Evolutionary conservation across 2,113 vertebrate genomes (phyloP), one percentile per base, ranked within the genome.

Genomic region (Hypanus sabinus): DNA sequence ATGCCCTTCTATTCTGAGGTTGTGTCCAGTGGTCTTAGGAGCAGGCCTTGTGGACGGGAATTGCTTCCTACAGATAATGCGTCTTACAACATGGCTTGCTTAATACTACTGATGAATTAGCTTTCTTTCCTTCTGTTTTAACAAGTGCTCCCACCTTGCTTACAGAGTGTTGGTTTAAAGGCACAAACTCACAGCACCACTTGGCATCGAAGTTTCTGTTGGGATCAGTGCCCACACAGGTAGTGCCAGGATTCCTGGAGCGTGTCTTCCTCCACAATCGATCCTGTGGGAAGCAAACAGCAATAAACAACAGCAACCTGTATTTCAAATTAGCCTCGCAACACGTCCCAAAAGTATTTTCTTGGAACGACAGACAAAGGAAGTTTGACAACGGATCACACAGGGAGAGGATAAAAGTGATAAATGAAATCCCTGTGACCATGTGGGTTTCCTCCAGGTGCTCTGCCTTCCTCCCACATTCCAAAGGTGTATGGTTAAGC

Each of bases 181-280:
- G 14, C 22, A 36, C 3, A 95, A 93, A 98, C 98, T 98, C 96
- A 99, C 98, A 95, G 95, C 98, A 98, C 98, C 98, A 99, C 85
- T 97, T 98, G 94, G 98, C 98, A 18, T 98, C 0, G 38, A 98
- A 98, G 95, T 99, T 99, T 96, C 98, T 98, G 96, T 99, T 99
- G 96, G 97, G 98, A 95, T 99, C 99, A 8, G 98, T 95, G 94
- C 98, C 98, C 36, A 95, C 0, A 95, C 98, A 99, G 92, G 0
- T 3, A 94, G 83, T 95, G n/a, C 95, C 96, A 1, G 95, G 24
- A 0, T 30, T 96, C 94, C 75, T 97, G 80, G 98, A 98, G 20
- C 98, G 98, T 2, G 98, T 99, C 95, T 99, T 99, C 94, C 98
- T 99, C 98, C 98, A 99, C 97, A 99, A 98, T 94, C 98, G 97